These are phyloP conservation scores for Brachionus plicatilis DNA, from an alignment of 1,140 invertebrate genomes.

Conservation along the genomic window DNA sequence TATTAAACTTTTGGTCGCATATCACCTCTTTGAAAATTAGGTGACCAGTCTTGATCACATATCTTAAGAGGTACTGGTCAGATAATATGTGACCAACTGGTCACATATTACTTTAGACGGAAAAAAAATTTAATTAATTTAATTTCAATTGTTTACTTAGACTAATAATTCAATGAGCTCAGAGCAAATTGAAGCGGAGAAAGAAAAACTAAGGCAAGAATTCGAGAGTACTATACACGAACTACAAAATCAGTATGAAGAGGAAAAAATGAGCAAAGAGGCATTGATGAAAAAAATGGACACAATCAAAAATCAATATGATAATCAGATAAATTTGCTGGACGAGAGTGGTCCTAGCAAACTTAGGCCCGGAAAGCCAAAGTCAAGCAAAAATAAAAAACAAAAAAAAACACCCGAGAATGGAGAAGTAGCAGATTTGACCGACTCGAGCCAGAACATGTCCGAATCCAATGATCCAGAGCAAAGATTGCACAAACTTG, in stretches of 20 bases:
- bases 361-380: constrained; percentile 45
- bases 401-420: not conserved
- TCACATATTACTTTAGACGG: too few species aligned
- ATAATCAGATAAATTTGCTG: constrained; percentile 57
- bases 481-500: constrained; percentile 33
- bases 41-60: not conserved
- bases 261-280: constrained; percentile 61
- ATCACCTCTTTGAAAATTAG: too few species aligned
- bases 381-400: constrained; percentile 19
- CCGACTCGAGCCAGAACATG: constrained; percentile 17
- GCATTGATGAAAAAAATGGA: constrained; percentile 62
- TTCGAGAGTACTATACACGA: constrained; percentile 55
- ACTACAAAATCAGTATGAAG: constrained; percentile 59
- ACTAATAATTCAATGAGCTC: constrained; percentile 26
- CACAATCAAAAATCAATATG: constrained; percentile 60
- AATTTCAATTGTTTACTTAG: not conserved
- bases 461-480: not conserved
- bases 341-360: constrained; percentile 50
- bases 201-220: constrained; percentile 49
- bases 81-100: too few species aligned
- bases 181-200: constrained; percentile 55
- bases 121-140: not conserved
- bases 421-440: not conserved
- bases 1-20: not conserved
- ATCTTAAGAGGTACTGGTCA: too few species aligned